Percentiles rank a stretch among this genome's conserved stretches.
Conservation (phyloP, 2,888 invertebrate genomes). For the Hirtodrosophila alboralis region DNA sequence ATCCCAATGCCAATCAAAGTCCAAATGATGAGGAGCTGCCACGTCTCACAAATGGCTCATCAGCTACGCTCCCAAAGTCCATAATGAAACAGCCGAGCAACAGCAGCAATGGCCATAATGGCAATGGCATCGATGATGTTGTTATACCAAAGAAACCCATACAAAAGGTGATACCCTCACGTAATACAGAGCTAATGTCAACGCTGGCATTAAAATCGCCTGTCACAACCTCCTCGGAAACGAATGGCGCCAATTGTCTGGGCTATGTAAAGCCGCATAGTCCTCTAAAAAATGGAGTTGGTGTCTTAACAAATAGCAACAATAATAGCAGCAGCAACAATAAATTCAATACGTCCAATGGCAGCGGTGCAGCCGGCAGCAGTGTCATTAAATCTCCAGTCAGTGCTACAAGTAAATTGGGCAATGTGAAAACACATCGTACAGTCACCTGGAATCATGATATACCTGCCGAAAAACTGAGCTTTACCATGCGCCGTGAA, state of each 20-base stretch:
- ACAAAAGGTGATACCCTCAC: conserved; percentile 92
- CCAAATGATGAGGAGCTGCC: conserved; percentile 69
- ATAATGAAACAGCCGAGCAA: conserved; percentile 79
- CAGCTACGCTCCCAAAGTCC: conserved; percentile 75
- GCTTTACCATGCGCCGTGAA: conserved; percentile 96
- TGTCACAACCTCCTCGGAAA: conserved; percentile 33
- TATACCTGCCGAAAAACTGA: conserved; percentile 89
- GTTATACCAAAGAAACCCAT: conserved; percentile 87
- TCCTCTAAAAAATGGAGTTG: conserved; percentile 81
- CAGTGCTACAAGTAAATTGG: conserved; percentile 77
- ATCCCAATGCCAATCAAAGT: conserved; percentile 71
- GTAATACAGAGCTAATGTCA: conserved; percentile 85
- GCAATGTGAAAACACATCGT: conserved; percentile 77
- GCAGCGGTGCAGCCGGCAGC: conserved; percentile 31
- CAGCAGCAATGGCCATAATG: conserved; percentile 55
- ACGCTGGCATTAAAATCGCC: conserved; percentile 28
- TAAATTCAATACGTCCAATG: conserved; percentile 69
- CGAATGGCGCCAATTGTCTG: conserved; percentile 48
- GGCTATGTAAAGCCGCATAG: conserved; percentile 85
- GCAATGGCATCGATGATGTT: conserved; percentile 74
- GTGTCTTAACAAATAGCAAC: conserved; percentile 64
- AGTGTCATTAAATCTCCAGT: conserved; percentile 74
- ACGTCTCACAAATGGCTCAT: conserved; percentile 43
- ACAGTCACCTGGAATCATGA: conserved; percentile 90
- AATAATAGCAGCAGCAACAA: conserved; percentile 50